Percentiles rank a stretch among this genome's conserved stretches.
Conservation (phyloP, 1,140 invertebrate species). For the Steinernema feltiae region DNA sequence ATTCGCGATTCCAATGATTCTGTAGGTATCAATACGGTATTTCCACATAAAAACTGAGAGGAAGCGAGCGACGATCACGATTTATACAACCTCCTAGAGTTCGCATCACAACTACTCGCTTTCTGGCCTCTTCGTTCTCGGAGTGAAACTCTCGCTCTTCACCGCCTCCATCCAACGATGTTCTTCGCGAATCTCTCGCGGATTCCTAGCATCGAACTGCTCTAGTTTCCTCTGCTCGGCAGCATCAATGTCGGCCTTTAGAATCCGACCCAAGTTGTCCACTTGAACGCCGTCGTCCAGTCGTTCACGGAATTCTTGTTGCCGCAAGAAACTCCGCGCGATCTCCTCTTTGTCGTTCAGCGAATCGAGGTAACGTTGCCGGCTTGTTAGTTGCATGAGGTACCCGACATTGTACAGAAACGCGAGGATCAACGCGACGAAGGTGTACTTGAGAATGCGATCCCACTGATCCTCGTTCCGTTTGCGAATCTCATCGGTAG, state of each 20-base stretch:
- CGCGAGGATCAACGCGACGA: neutral
- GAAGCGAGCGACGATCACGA: neutral
- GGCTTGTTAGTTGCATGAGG: slow-evolving; percentile 12
- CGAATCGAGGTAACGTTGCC: neutral
- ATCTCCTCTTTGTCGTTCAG: slow-evolving; percentile 19
- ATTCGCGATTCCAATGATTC: neutral
- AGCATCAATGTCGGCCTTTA: slow-evolving; percentile 24
- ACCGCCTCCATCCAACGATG: slow-evolving; percentile 12
- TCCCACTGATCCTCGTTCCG: slow-evolving; percentile 20
- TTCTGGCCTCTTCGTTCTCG: neutral
- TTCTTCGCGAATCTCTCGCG: slow-evolving; percentile 20
- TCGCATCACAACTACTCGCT: neutral
- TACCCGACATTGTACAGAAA: slow-evolving; percentile 24
- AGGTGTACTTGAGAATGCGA: slow-evolving; percentile 10
- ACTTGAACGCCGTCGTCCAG: neutral
- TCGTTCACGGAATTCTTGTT: slow-evolving; percentile 16
- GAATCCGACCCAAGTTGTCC: neutral
- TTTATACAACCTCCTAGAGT: neutral
- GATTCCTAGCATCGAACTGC: slow-evolving; percentile 2
- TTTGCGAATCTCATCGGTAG: slow-evolving; percentile 3
- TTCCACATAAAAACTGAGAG: neutral
- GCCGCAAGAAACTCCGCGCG: slow-evolving; percentile 18
- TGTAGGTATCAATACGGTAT: neutral
- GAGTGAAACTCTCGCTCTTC: neutral
- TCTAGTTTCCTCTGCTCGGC: slow-evolving; percentile 10